Conservation (phyloP, 2,888 invertebrate genomes). For the Eupeodes latifasciatus region DNA sequence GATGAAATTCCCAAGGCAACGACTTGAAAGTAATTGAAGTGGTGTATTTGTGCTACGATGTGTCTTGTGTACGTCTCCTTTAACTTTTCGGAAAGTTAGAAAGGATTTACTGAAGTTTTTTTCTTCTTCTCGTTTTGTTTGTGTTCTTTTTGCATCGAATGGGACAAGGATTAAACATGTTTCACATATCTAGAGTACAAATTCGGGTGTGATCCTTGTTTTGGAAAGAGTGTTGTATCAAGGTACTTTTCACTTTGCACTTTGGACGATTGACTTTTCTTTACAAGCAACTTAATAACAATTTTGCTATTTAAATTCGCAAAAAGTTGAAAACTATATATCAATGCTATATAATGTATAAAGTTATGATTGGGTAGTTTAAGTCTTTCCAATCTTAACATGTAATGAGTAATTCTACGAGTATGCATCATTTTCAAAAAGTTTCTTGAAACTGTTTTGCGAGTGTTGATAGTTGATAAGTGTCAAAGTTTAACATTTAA, state of each 20-base stretch:
- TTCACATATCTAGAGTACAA: background rate
- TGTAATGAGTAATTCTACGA: too few relatives aligned
- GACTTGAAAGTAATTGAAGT: slow-evolving; percentile 67
- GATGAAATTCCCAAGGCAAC: slow-evolving; percentile 51
- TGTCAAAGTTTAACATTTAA: too few relatives aligned
- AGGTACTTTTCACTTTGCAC: slow-evolving; percentile 55
- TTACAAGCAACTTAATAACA: too few relatives aligned
- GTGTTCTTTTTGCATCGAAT: background rate
- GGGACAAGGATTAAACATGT: slow-evolving; percentile 57
- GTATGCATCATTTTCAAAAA: too few relatives aligned
- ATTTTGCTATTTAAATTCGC: too few relatives aligned
- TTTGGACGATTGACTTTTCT: slow-evolving; percentile 54
- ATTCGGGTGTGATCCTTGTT: slow-evolving; percentile 47
- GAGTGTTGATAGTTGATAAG: too few relatives aligned
- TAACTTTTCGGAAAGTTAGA: slow-evolving; percentile 41
- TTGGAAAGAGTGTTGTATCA: slow-evolving; percentile 34
- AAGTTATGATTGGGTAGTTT: too few relatives aligned
- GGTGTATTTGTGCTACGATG: slow-evolving; percentile 2
- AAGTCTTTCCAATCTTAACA: too few relatives aligned
- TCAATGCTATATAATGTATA: too few relatives aligned
- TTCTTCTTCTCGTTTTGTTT: background rate
- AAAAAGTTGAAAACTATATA: too few relatives aligned
- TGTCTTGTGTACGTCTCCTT: slow-evolving; percentile 4
- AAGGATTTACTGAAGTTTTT: slow-evolving; percentile 10
- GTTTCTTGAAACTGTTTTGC: too few relatives aligned